Evolutionary conservation across 2,113 vertebrate species (phyloP).

Genomic region (Seriola quinqueradiata): DNA sequence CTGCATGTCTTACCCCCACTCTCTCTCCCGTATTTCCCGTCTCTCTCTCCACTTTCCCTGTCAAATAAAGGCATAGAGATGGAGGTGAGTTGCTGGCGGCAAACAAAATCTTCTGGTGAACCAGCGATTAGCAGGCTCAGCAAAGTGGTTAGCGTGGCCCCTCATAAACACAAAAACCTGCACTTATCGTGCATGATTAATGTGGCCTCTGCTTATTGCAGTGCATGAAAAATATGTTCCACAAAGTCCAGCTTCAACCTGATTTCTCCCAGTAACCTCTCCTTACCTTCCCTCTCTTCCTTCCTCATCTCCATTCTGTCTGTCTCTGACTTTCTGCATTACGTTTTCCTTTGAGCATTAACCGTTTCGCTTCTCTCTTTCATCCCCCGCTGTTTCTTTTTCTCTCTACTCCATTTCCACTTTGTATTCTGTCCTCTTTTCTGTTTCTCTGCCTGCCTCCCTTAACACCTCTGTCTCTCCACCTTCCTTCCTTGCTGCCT

Average conservation of each 20-base stretch:
- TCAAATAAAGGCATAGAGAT: too few relatives aligned
- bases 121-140: conserved; percentile 8
- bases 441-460: conserved; percentile 7
- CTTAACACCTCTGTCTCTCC: conserved; percentile 31
- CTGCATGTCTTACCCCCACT: too few relatives aligned
- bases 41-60: too few relatives aligned
- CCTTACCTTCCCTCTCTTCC: not conserved
- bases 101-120: conserved; percentile 28
- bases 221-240: not conserved
- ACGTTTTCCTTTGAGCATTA: not conserved
- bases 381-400: not conserved
- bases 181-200: conserved; percentile 2
- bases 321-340: not conserved
- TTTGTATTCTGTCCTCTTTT: conserved; percentile 13
- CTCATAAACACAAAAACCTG: not conserved
- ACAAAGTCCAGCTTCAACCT: conserved; percentile 1
- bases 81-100: conserved; percentile 5
- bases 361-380: not conserved
- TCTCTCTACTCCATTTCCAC: not conserved
- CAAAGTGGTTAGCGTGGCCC: not conserved
- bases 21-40: too few relatives aligned
- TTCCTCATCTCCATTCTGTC: not conserved
- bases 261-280: not conserved
- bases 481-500: conserved; percentile 43
- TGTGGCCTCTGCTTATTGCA: not conserved